Base-by-base conservation (phyloP, 2,113 vertebrate genomes). In the Brienomyrus longianalis region DNA sequence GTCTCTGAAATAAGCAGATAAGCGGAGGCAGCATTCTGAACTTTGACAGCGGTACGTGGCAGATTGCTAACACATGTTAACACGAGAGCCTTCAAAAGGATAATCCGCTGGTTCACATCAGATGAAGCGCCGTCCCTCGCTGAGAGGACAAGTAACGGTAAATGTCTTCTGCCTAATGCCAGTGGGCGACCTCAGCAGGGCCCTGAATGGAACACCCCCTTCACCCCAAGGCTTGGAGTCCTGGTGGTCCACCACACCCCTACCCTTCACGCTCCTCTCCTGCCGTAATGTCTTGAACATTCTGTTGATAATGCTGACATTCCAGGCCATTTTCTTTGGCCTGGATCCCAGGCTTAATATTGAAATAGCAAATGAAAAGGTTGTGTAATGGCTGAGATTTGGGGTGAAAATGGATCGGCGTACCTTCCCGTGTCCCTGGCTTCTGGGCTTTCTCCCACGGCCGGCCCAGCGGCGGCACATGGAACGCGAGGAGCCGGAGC, bases 271-370 rank as follows among this genome's bases (percentile, higher is more conserved):
- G 88, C 91, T 91, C 91, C 92, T 88, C 87, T 90, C 91, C 96
- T 96, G 94, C 92, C 95, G 93, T 96, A 96, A 94, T 93, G 93
- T 95, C 95, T 94, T 93, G 94, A 93, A 94, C 96, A 96, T 96
- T 96, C 93, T 93, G 93, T 96, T 96, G 95, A 95, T 96, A 96
- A 56, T 96, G 94, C 93, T 95, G 93, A 94, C 95, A 96, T 96
- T 97, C 96, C 92, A 91, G 93, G 93, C 93, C 86, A 95, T 96
- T 97, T 96, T 95, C 94, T 95, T 97, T 97, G 96, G 96, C 96
- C 90, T 91, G 31, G 9, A 93, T 95, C 96, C 96, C 95, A 92
- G 92, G 92, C 90, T 92, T 90, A 93, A 95, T 94, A 95, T 92
- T 94, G 93, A 96, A 94, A 93, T 94, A 93, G 93, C 91, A 95